These are phyloP conservation scores for Artibeus jamaicensis DNA, from an alignment of 2,797 vertebrate genomes.

Conservation along the genomic window DNA sequence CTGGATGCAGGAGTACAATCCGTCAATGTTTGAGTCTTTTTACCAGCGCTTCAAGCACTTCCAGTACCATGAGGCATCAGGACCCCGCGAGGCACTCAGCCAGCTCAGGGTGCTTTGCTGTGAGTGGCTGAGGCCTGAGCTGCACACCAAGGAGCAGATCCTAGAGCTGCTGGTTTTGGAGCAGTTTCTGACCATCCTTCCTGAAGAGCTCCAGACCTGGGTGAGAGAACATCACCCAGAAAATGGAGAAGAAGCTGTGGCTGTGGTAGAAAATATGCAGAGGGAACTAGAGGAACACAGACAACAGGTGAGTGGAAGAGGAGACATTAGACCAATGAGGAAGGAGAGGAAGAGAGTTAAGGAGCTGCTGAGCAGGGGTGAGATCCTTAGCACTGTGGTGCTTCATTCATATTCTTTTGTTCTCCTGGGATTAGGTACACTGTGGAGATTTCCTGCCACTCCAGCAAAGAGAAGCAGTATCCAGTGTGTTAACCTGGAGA, in stretches of 20 bases:
- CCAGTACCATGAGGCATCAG: constrained; percentile 74
- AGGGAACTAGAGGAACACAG: constrained; percentile 60
- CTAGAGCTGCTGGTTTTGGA: constrained; percentile 77
- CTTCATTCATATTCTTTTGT: constrained; percentile 58
- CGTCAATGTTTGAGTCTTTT: constrained; percentile 60
- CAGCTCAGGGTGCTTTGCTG: constrained; percentile 79
- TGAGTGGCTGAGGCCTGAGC: constrained; percentile 76
- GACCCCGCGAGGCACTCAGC: constrained; percentile 77
- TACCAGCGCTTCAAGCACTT: constrained; percentile 78
- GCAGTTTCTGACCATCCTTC: constrained; percentile 78
- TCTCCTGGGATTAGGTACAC: constrained; percentile 61
- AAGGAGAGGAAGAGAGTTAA: constrained; percentile 27
- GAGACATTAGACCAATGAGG: not conserved
- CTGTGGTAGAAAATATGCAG: constrained; percentile 72
- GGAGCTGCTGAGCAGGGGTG: constrained; percentile 31
- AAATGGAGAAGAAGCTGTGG: constrained; percentile 75
- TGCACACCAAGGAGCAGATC: constrained; percentile 80
- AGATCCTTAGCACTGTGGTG: not conserved
- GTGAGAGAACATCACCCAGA: constrained; percentile 73
- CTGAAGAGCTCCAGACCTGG: constrained; percentile 72
- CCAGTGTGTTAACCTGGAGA: constrained; percentile 62
- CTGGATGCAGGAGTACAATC: constrained; percentile 68
- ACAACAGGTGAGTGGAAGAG: constrained; percentile 66
- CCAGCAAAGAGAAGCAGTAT: constrained; percentile 60
- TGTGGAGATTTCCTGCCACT: constrained; percentile 55